These are phyloP conservation scores for Campaea margaritaria DNA, from an alignment of 2,888 invertebrate species.

Conservation along the genomic window DNA sequence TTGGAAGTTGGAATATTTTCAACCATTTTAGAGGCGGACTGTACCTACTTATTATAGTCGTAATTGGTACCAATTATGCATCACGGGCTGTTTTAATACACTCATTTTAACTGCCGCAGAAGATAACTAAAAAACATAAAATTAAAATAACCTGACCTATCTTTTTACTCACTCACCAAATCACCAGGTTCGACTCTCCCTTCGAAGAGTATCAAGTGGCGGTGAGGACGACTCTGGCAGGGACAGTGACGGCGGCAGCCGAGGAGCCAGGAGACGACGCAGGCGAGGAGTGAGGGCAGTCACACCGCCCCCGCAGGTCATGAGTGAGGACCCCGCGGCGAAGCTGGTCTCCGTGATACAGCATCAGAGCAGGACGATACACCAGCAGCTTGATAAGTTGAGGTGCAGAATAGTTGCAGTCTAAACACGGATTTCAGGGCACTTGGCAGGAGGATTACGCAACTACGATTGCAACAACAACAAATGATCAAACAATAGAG, in stretches of 20 bases:
- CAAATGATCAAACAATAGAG: no score
- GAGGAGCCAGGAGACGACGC: conserved; percentile 64
- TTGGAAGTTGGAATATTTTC: no score
- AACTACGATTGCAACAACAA: no score
- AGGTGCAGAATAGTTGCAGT: conserved; percentile 57
- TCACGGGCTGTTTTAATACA: no score
- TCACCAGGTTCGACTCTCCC: conserved; percentile 74
- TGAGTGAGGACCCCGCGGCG: conserved; percentile 72
- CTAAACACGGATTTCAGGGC: no score
- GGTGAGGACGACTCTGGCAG: conserved; percentile 82
- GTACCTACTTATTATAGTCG: no score
- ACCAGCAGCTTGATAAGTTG: conserved; percentile 79
- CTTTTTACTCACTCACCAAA: neutral
- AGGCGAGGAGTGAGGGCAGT: conserved; percentile 61
- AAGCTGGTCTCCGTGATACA: conserved; percentile 78
- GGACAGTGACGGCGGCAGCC: conserved; percentile 76
- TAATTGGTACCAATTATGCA: no score
- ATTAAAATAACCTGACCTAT: no score
- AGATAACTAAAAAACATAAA: no score
- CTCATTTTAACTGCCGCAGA: no score
- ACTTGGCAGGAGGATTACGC: no score
- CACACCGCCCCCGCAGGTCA: conserved; percentile 70
- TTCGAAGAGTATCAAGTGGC: conserved; percentile 77
- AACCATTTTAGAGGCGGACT: no score
- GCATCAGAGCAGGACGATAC: conserved; percentile 78